Percentiles rank a stretch among this genome's conserved stretches.
phyloP scores from a whole-genome alignment of 2,888 invertebrate genomes.

The Temnothorax unifasciatus region DNA sequence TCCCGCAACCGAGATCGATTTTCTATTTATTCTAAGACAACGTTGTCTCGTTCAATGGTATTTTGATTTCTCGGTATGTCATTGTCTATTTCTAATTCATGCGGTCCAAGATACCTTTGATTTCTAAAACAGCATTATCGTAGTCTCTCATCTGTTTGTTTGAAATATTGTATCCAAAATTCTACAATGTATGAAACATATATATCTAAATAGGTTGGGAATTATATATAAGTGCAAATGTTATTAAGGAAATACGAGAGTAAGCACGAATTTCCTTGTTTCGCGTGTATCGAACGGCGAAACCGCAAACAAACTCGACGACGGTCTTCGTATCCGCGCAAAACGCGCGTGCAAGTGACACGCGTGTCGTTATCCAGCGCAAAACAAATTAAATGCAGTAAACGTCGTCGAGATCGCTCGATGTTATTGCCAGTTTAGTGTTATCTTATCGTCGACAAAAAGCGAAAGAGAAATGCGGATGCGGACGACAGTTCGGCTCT shows the following conservation, averaged over 20 bases:
- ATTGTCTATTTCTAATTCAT: background rate
- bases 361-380: conserved; percentile 37
- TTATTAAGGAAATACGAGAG: background rate
- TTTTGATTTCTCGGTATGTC: background rate
- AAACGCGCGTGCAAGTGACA: conserved; percentile 24
- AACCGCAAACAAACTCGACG: background rate
- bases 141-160: background rate
- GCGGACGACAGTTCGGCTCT: conserved; percentile 36
- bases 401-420: conserved; percentile 16
- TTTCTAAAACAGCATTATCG: background rate
- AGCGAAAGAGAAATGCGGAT: conserved; percentile 52
- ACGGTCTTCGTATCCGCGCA: background rate
- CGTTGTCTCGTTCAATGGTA: conserved; percentile 40
- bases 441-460: conserved; percentile 54
- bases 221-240: background rate
- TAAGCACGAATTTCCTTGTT: background rate
- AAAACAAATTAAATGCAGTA: conserved; percentile 64
- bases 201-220: too few relatives aligned
- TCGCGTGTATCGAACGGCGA: background rate
- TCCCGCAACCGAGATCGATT: conserved; percentile 58
- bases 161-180: conserved; percentile 9
- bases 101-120: conserved; percentile 8
- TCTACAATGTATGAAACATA: background rate
- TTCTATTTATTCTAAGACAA: conserved; percentile 65
- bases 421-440: conserved; percentile 51